Conservation (phyloP, 2,797 vertebrate genomes). For the Sebastes taczanowskii region DNA sequence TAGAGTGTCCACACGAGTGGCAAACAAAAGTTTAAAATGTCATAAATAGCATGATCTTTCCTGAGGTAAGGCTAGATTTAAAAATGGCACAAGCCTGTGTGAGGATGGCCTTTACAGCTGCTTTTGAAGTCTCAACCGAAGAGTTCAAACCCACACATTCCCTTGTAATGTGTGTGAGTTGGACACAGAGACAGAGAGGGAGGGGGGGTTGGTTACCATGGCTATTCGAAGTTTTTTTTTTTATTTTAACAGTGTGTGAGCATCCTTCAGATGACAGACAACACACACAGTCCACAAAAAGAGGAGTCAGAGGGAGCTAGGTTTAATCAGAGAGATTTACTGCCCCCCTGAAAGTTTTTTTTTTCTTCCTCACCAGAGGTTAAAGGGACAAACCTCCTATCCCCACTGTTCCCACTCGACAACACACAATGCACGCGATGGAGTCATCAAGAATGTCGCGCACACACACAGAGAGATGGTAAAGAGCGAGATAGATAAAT, state of each 20-base stretch:
- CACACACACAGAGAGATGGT: slow-evolving; percentile 1
- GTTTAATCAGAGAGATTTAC: slow-evolving; percentile 83
- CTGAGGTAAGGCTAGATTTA: not conserved
- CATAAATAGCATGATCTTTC: not conserved
- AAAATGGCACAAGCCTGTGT: slow-evolving; percentile 34
- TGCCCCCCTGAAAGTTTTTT: slow-evolving; percentile 46
- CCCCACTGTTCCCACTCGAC: slow-evolving; percentile 57
- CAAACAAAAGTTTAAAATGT: not conserved
- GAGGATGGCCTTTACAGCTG: slow-evolving; percentile 30
- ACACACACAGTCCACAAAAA: slow-evolving; percentile 61
- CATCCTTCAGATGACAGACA: slow-evolving; percentile 58
- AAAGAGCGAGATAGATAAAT: slow-evolving; percentile 20
- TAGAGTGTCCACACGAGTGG: not conserved
- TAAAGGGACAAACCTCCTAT: slow-evolving; percentile 57
- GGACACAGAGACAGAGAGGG: slow-evolving; percentile 20
- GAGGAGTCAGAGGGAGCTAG: slow-evolving; percentile 55
- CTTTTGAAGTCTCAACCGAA: slow-evolving; percentile 15
- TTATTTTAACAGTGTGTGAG: slow-evolving; percentile 59
- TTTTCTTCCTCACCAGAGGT: slow-evolving; percentile 54
- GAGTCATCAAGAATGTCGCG: slow-evolving; percentile 56
- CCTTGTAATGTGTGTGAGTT: slow-evolving; percentile 10
- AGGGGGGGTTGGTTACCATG: slow-evolving; percentile 70
- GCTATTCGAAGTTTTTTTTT: slow-evolving; percentile 36
- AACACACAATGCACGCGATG: slow-evolving; percentile 42
- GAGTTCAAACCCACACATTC: slow-evolving; percentile 23